Percentiles rank a stretch among this genome's conserved stretches.
Evolutionary conservation across 2,797 vertebrate species (phyloP).

Genomic region (Crax fasciolata): DNA sequence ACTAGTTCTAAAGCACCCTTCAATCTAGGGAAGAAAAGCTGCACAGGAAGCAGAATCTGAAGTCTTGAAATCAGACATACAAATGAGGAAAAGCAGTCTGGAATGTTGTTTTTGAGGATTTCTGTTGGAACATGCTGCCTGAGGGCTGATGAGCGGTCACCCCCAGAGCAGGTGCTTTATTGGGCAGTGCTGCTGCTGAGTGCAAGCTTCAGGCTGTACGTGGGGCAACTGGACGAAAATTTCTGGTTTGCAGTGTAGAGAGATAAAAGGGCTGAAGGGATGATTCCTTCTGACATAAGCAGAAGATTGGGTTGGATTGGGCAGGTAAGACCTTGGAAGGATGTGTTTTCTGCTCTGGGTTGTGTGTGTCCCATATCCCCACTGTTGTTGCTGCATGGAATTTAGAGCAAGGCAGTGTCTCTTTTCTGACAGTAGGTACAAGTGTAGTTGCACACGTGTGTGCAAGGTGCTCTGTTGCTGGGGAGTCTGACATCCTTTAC

Average conservation of each 20-base stretch:
- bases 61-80: not conserved
- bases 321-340: slow-evolving; percentile 25
- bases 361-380: not conserved
- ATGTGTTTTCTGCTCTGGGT: slow-evolving; percentile 2
- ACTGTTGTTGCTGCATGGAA: not conserved
- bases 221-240: slow-evolving; percentile 10
- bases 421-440: not conserved
- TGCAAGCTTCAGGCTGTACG: slow-evolving; percentile 8
- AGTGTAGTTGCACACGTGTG: not conserved
- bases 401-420: not conserved
- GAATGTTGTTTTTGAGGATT: slow-evolving; percentile 14
- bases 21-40: not conserved
- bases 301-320: not conserved
- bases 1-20: slow-evolving; percentile 35
- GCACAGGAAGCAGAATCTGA: not conserved
- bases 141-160: slow-evolving; percentile 2
- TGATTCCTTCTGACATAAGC: slow-evolving; percentile 36
- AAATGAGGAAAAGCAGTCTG: not conserved
- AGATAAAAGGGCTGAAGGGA: not conserved
- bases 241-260: not conserved
- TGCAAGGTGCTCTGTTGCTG: not conserved
- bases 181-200: not conserved
- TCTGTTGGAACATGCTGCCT: slow-evolving; percentile 21
- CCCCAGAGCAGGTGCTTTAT: slow-evolving; percentile 13
- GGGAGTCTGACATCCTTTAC: not conserved